Base-by-base conservation (phyloP, 2,888 invertebrate genomes). In the Chymomyza amoena region DNA sequence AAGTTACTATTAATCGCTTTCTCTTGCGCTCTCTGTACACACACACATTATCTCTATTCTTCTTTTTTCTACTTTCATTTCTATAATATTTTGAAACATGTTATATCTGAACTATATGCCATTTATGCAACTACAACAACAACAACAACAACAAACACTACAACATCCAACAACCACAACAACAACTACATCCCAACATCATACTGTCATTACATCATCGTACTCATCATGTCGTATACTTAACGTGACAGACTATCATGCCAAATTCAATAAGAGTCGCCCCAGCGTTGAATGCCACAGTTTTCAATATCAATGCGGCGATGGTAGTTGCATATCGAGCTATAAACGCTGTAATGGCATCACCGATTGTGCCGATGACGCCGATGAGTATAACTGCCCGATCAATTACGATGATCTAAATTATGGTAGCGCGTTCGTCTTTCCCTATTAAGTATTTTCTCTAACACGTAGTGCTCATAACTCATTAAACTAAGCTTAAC, bases 251-350 rank as follows among this genome's bases (percentile, higher is more conserved):
- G 90, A 87, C 78, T 88, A 89, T 74, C 89, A 87, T 81, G 89
- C 87, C 72, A 89, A 89, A 75, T 90, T 86, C 76, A 91, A 91
- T 88, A 86, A 79, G 76, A 90, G 85, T 75, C 89, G 89, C 32
- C 78, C 86, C 68, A 77, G 78, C 72, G 79, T 80, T 76, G 90
- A 91, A 69, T 91, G 92, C 81, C 79, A 88, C 64, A 77, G 90
- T 75, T 92, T 92, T 79, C 94, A 95, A 87, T 95, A 94, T 91
- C 92, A 92, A 71, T 95, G 95, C 90, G 92, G 91, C 68, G 94
- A 94, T 87, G 93, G 94, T n/a, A 91, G 92, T 73, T 95, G 95
- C 92, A 94, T 95, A 75, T 93, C 92, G 80, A 92, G 92, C 77
- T 91, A 91, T 69, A 94, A 93, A 84, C 92, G 92, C 69, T 95